phyloP scores from a whole-genome alignment of 2,113 vertebrate genomes.

The Haplochromis burtoni region DNA sequence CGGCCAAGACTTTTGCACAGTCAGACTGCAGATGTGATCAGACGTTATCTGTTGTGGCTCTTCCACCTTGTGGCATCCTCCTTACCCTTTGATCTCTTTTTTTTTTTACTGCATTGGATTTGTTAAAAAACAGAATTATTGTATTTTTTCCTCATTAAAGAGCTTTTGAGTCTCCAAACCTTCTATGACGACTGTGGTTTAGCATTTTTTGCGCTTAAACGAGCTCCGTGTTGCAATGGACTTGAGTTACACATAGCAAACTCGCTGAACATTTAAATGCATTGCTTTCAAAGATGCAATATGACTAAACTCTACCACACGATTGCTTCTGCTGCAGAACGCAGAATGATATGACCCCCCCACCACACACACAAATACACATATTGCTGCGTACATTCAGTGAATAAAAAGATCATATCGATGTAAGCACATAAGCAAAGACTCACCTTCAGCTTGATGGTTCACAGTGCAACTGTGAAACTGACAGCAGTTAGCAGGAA shows the following conservation, averaged over 20 bases:
- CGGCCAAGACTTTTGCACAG: not conserved
- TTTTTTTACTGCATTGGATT: not conserved
- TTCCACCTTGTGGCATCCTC: not conserved
- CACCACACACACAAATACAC: not conserved
- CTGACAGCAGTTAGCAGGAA: not conserved
- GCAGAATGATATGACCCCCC: too few species aligned
- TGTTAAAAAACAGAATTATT: accelerated
- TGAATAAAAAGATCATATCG: not conserved
- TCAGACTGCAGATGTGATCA: not conserved
- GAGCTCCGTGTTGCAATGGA: accelerated
- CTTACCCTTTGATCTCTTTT: not conserved
- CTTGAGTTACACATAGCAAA: not conserved
- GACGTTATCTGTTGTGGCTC: not conserved
- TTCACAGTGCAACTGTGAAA: not conserved
- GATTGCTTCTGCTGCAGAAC: not conserved
- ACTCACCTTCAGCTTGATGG: slow-evolving; percentile 20
- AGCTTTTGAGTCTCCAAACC: not conserved
- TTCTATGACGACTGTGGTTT: not conserved
- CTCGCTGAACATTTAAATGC: not conserved
- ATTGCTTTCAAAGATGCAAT: not conserved
- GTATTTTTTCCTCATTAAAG: not conserved
- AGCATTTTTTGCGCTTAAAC: accelerated
- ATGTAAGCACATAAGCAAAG: not conserved
- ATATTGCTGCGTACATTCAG: not conserved
- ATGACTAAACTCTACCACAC: not conserved